Percentiles rank a stretch among this genome's conserved stretches.
These are phyloP conservation scores for Nomada lathburiana DNA, from an alignment of 2,888 invertebrate genomes.

Conservation along the genomic window DNA sequence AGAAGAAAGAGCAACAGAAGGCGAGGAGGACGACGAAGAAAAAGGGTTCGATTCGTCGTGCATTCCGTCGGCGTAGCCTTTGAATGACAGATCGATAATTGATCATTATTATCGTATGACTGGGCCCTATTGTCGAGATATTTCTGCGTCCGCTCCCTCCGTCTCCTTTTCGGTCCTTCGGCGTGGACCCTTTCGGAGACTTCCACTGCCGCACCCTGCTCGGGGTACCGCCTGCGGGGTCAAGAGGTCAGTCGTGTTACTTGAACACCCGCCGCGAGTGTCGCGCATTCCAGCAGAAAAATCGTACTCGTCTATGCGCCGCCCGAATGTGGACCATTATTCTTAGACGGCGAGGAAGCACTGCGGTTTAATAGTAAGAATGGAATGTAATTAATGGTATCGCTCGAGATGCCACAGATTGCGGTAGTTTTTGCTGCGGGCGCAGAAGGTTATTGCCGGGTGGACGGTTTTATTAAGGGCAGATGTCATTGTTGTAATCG, in stretches of 20 bases:
- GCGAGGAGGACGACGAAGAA: constrained; percentile 55
- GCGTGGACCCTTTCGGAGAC: constrained; percentile 70
- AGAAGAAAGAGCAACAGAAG: constrained; percentile 48
- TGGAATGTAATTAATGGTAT: not conserved
- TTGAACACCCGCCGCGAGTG: constrained; percentile 82
- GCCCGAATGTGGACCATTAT: constrained; percentile 17
- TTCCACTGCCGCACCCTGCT: constrained; percentile 78
- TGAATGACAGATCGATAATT: constrained; percentile 83
- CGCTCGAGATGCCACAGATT: no score
- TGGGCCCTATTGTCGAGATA: constrained; percentile 78
- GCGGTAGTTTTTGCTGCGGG: no score
- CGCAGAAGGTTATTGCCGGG: no score
- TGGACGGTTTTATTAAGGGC: no score
- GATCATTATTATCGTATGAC: constrained; percentile 82
- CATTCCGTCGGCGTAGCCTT: constrained; percentile 79
- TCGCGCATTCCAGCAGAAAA: constrained; percentile 77
- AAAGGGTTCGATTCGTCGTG: constrained; percentile 79
- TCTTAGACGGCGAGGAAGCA: not conserved
- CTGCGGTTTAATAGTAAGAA: not conserved
- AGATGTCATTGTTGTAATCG: no score
- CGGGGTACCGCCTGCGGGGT: constrained; percentile 75
- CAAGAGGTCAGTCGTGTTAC: constrained; percentile 77
- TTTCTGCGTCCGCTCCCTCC: constrained; percentile 62
- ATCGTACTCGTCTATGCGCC: constrained; percentile 44
- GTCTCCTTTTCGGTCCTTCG: constrained; percentile 68